These are phyloP conservation scores for Tetragonula carbonaria DNA, from an alignment of 2,888 invertebrate species.

Conservation along the genomic window DNA sequence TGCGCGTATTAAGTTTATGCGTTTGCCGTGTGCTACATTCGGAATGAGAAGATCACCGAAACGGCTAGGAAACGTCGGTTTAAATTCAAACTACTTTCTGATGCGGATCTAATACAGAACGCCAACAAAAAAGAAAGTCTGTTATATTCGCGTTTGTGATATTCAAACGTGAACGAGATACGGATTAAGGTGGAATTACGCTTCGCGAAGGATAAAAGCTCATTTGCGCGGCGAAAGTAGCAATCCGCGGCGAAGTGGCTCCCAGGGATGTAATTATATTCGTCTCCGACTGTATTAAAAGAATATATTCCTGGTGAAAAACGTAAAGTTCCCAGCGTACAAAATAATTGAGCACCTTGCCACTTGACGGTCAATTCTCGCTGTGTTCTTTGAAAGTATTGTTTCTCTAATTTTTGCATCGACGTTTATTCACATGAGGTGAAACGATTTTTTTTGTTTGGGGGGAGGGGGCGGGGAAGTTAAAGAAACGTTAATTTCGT, in stretches of 20 bases:
- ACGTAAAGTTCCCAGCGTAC: neutral
- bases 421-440: constrained; percentile 20
- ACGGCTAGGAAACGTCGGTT: neutral
- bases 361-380: neutral
- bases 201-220: constrained; percentile 27
- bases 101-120: constrained; percentile 24
- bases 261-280: constrained; percentile 39
- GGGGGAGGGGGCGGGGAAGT: too few species aligned
- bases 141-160: constrained; percentile 16
- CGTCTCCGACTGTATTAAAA: constrained; percentile 23
- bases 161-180: constrained; percentile 21
- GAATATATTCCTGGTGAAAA: constrained; percentile 15
- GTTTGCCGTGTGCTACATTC: constrained; percentile 52
- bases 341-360: neutral
- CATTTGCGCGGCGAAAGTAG: constrained; percentile 36
- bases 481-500: constrained; percentile 19
- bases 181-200: constrained; percentile 37
- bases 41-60: constrained; percentile 43
- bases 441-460: neutral
- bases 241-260: constrained; percentile 28
- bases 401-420: constrained; percentile 4
- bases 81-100: constrained; percentile 45
- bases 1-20: constrained; percentile 68
- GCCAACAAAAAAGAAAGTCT: constrained; percentile 30
- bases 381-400: neutral